Evolutionary conservation across 1,140 invertebrate genomes (phyloP).

Genomic region (Pentalonia nigronervosa): DNA sequence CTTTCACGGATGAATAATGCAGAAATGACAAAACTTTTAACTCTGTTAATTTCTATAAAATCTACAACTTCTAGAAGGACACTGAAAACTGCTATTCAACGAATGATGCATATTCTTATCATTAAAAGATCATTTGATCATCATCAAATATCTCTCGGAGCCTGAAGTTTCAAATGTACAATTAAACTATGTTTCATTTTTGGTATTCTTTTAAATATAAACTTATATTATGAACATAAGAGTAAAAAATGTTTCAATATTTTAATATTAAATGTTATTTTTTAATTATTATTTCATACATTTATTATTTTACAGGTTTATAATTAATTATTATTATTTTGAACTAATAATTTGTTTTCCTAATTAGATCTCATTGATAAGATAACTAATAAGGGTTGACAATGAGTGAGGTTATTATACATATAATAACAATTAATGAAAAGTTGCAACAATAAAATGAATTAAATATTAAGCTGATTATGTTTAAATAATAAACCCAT

Average conservation of each 20-base stretch:
- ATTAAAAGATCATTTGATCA: neutral
- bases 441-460: neutral
- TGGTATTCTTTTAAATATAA: neutral
- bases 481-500: neutral
- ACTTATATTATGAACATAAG: neutral
- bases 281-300: constrained; percentile 4
- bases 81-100: neutral
- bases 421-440: neutral
- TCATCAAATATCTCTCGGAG: neutral
- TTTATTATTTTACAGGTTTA: neutral
- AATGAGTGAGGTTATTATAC: neutral
- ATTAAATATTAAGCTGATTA: neutral
- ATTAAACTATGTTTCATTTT: neutral
- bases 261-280: neutral
- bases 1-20: neutral
- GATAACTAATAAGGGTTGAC: neutral
- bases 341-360: constrained; percentile 9
- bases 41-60: neutral
- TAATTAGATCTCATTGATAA: constrained; percentile 31
- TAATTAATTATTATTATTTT: neutral
- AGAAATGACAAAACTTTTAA: neutral
- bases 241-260: neutral
- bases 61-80: neutral
- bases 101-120: neutral
- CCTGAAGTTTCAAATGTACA: neutral